Base-by-base conservation (phyloP, 2,888 invertebrate species). In the Nomada flava region DNA sequence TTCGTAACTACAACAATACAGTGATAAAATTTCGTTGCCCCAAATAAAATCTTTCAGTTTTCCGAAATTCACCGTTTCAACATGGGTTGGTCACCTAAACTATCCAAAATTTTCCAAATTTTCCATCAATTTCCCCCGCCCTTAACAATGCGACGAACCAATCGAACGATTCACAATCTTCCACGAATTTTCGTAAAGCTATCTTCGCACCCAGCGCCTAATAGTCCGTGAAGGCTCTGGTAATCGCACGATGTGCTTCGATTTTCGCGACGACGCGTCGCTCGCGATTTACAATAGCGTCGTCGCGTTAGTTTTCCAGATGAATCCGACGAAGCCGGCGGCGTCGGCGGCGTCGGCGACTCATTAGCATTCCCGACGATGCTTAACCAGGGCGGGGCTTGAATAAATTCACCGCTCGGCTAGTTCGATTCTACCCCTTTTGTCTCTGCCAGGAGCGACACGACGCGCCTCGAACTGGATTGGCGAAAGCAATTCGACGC, bases 351-450 rank as follows among this genome's bases (percentile, higher is more conserved):
- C 73, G 72, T 2, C 73, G 72, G 59, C 71, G 76, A 79, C 83
- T 87, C 86, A 85, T 87, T 87, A 87, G 73, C 85, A 87, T 87
- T 85, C 86, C 63, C 77, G 47, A 63, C 85, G 77, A 71, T 64
- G 70, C 73, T 79, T 83, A 85, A 72, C 62, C 69, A 64, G 74
- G 81, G 83, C 85, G 85, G 86, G 74, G 79, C 74, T 69, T 72
- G 81, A 85, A 86, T 87, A 87, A 86, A 85, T 86, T 83, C 85
- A 60, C 64, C 68, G 78, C 75, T 65, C 81, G 64, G 80, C 78
- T 79, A 80, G 82, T 83, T 80, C 79, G 79, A 82, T 86, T 81
- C 81, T 67, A 74, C 73, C 73, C 76, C 75, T 79, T 84, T 86
- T 86, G 82, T 86, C 78, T 81, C 73, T 42, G 71, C 36, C 80